Evolutionary conservation across 2,888 invertebrate species (phyloP).

Genomic region (Argynnis bischoffii): DNA sequence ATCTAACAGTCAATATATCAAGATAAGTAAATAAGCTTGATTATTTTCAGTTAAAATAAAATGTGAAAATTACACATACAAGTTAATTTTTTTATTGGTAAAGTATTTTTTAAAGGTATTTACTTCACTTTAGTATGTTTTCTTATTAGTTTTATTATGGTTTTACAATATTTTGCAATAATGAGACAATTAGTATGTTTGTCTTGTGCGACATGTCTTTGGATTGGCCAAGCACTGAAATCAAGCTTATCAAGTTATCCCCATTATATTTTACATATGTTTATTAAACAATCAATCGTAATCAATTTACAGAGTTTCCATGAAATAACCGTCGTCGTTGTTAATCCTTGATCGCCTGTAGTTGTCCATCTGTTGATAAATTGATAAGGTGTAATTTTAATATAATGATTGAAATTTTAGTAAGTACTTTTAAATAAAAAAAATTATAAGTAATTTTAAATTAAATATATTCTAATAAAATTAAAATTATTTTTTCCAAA

Average conservation of each 20-base stretch:
- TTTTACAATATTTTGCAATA: not conserved
- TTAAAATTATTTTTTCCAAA: too few relatives aligned
- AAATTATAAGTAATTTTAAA: not conserved
- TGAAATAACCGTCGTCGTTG: constrained; percentile 63
- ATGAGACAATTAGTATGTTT: not conserved
- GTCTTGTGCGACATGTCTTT: not conserved
- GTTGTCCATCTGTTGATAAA: constrained; percentile 65
- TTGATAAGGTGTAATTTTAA: not conserved
- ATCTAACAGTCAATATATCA: constrained; percentile 24
- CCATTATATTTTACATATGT: constrained; percentile 15
- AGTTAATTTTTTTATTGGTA: too few relatives aligned
- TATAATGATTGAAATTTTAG: not conserved
- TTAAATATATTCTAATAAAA: not conserved
- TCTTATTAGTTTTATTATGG: not conserved
- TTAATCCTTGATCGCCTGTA: constrained; percentile 69
- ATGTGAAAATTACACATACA: too few relatives aligned
- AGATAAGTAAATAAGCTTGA: constrained; percentile 33
- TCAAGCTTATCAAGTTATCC: constrained; percentile 37
- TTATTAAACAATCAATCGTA: constrained; percentile 19
- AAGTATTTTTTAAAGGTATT: too few relatives aligned
- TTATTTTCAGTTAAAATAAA: not conserved
- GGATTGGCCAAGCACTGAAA: not conserved
- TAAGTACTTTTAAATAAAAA: not conserved
- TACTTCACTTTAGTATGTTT: not conserved
- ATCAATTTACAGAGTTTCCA: constrained; percentile 61